Conservation (phyloP, 2,797 vertebrate genomes). For the Psittacula echo region DNA sequence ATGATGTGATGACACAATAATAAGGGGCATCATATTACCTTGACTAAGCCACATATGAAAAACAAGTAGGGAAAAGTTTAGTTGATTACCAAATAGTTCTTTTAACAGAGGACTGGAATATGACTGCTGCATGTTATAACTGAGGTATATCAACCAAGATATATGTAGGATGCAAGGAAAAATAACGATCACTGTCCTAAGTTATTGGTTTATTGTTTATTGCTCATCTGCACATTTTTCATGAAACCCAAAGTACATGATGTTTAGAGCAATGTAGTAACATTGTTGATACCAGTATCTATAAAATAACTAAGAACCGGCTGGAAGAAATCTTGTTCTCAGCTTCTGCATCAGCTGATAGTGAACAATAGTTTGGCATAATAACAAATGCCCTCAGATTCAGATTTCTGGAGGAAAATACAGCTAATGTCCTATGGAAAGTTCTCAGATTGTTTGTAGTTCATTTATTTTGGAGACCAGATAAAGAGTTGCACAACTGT, state of each 20-base stretch:
- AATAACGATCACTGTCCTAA: neutral
- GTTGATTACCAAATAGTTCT: neutral
- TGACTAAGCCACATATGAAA: neutral
- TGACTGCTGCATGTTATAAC: neutral
- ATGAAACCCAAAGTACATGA: neutral
- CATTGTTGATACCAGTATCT: neutral
- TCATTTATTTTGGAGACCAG: neutral
- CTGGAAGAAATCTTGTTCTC: neutral
- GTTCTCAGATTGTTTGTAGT: neutral
- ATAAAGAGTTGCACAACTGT: neutral
- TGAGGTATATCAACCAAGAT: neutral
- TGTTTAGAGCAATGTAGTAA: neutral
- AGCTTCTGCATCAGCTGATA: neutral
- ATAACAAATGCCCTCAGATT: neutral
- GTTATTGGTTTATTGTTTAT: neutral
- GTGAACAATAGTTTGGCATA: neutral
- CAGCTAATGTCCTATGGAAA: neutral
- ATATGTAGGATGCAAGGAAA: neutral
- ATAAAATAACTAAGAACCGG: neutral
- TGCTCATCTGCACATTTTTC: neutral
- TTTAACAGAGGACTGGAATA: neutral
- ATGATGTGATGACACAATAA: neutral
- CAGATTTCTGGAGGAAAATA: conserved; percentile 20
- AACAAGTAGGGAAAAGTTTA: neutral
- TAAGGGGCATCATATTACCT: neutral